Percentiles rank a stretch among this genome's conserved stretches.
Conservation (phyloP, 1,140 invertebrate species). For the Steinernema feltiae region DNA sequence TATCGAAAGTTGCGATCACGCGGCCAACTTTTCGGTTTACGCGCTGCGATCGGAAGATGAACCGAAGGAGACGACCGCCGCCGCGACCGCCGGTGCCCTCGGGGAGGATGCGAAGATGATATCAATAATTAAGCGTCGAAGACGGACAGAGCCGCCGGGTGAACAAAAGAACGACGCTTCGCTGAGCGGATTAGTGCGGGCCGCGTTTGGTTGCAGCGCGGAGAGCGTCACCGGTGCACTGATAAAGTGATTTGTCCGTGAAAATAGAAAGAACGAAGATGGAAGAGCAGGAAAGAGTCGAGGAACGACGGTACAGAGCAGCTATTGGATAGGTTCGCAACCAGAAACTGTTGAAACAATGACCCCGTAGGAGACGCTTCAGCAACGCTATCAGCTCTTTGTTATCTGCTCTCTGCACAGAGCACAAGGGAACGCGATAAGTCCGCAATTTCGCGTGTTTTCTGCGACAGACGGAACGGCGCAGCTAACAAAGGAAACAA, state of each 20-base stretch:
- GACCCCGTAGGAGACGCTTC: no score
- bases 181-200: constrained; percentile 10
- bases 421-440: no score
- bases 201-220: not conserved
- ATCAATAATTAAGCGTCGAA: constrained; percentile 4
- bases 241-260: constrained; percentile 11
- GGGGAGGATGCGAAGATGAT: not conserved
- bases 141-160: not conserved
- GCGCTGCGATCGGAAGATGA: not conserved
- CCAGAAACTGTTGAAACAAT: no score
- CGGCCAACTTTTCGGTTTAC: not conserved
- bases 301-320: no score
- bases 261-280: no score
- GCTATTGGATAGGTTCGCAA: no score
- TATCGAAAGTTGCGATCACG: constrained; percentile 8
- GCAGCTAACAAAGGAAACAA: no score
- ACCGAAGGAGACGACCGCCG: not conserved
- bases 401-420: no score
- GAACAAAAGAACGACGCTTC: not conserved
- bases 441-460: no score
- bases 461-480: no score
- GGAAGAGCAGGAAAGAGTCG: no score
- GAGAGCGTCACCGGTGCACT: not conserved
- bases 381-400: no score
- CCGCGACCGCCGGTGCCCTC: not conserved